A percentile compares a stretch with the other conserved stretches of the same genome.
These are phyloP conservation scores for Rhinophrynus dorsalis DNA, from an alignment of 2,797 vertebrate species.

Conservation along the genomic window DNA sequence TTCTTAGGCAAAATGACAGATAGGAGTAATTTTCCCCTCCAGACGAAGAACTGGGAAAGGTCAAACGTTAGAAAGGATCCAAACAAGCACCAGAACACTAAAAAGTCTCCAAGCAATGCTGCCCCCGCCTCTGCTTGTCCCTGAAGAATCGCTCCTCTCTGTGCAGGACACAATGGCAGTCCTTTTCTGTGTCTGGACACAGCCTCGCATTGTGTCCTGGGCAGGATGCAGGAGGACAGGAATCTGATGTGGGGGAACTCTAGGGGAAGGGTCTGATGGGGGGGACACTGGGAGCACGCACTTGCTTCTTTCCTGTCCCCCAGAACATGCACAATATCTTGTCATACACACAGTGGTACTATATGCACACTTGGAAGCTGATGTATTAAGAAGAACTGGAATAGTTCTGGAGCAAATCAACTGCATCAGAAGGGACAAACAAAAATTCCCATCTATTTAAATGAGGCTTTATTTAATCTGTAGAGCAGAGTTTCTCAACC, in stretches of 20 bases:
- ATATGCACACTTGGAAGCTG: no score
- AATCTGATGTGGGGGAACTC: constrained; percentile 28
- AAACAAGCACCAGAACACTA: constrained; percentile 42
- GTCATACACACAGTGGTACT: not conserved
- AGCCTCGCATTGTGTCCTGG: constrained; percentile 37
- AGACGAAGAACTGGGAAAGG: constrained; percentile 44
- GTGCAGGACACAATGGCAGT: constrained; percentile 45
- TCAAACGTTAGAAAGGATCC: constrained; percentile 46
- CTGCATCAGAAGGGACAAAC: no score
- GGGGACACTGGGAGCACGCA: constrained; percentile 5
- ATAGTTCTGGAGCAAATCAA: no score
- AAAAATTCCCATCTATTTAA: no score
- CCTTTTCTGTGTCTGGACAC: constrained; percentile 45
- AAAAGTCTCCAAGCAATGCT: constrained; percentile 44
- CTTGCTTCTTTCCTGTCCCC: not conserved
- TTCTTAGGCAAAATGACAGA: constrained; percentile 28
- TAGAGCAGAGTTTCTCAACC: no score
- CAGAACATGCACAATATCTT: not conserved
- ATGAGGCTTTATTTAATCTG: no score
- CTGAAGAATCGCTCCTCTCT: constrained; percentile 44
- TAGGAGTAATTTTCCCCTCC: constrained; percentile 35
- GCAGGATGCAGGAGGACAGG: constrained; percentile 34
- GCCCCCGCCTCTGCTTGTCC: constrained; percentile 48
- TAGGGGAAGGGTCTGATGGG: constrained; percentile 9
- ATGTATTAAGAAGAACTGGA: no score